A percentile compares a stretch with the other conserved stretches of the same genome.
Evolutionary conservation across 2,797 vertebrate genomes (phyloP).

Genomic region (Diceros bicornis): DNA sequence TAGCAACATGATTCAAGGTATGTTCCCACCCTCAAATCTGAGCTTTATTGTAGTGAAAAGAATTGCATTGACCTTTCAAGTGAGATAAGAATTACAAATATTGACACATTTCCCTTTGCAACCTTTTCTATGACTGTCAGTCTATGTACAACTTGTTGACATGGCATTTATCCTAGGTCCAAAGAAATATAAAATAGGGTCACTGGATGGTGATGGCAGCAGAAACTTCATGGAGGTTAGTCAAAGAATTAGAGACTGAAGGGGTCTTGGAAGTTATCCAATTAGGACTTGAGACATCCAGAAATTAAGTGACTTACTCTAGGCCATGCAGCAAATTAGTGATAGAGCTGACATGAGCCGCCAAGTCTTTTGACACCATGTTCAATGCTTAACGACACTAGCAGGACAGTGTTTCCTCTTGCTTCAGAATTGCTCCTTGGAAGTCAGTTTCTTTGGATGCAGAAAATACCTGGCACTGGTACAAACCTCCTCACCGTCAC

Average conservation of each 20-base stretch:
- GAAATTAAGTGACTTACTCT: neutral
- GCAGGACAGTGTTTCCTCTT: neutral
- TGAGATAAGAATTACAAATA: constrained; percentile 37
- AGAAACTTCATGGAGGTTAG: neutral
- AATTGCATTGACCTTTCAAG: constrained; percentile 62
- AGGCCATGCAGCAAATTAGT: neutral
- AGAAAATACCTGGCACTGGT: neutral
- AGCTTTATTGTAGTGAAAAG: neutral
- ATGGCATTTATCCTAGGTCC: constrained; percentile 24
- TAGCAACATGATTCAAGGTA: neutral
- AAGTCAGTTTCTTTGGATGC: neutral
- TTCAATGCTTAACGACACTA: neutral
- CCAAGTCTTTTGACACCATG: neutral
- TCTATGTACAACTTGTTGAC: neutral
- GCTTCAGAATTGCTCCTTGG: neutral
- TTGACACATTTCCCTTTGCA: constrained; percentile 47
- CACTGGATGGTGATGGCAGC: neutral
- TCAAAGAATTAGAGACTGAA: neutral
- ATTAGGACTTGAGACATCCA: neutral
- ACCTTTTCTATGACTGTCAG: constrained; percentile 45
- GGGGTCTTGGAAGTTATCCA: neutral
- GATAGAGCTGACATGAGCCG: neutral
- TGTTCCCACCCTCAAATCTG: neutral
- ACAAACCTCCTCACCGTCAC: neutral
- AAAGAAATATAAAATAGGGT: constrained; percentile 16